These are phyloP conservation scores for Pangasius mekongensis DNA, from an alignment of 2,797 vertebrate genomes.

Conservation along the genomic window DNA sequence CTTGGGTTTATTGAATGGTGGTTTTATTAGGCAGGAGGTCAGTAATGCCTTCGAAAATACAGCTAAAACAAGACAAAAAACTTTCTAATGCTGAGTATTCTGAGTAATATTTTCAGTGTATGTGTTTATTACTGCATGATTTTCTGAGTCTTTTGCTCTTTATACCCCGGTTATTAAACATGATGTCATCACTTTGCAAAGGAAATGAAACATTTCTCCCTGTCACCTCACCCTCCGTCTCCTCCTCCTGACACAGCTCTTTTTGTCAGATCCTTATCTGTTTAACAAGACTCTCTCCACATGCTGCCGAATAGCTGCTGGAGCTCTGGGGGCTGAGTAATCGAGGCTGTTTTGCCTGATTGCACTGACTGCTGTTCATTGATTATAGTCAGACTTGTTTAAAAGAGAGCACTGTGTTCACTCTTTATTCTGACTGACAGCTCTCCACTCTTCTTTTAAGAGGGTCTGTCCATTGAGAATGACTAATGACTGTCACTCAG, in stretches of 20 bases:
- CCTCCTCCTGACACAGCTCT: conserved; percentile 34
- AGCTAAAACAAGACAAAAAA: neutral
- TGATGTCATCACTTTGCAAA: conserved; percentile 12
- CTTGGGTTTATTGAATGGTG: conserved; percentile 20
- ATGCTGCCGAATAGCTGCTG: conserved; percentile 25
- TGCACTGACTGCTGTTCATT: conserved; percentile 40
- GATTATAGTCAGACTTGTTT: conserved; percentile 41
- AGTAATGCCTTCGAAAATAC: neutral
- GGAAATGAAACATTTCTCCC: neutral
- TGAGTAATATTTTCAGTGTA: neutral
- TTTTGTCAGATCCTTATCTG: conserved; percentile 45
- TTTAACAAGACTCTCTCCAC: conserved; percentile 45
- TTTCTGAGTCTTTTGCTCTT: neutral
- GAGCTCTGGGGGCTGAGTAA: conserved; percentile 24
- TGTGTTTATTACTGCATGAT: neutral
- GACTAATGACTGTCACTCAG: neutral
- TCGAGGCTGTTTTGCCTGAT: conserved; percentile 23
- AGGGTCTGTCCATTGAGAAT: conserved; percentile 13
- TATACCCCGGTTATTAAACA: neutral
- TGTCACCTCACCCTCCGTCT: neutral
- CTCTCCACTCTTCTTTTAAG: conserved; percentile 32
- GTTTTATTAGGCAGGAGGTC: conserved; percentile 15
- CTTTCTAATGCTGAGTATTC: neutral
- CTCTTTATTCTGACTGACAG: conserved; percentile 30
- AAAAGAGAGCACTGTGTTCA: conserved; percentile 37